phyloP scores from a whole-genome alignment of 1,140 invertebrate species.

The Chionoecetes opilio region DNA sequence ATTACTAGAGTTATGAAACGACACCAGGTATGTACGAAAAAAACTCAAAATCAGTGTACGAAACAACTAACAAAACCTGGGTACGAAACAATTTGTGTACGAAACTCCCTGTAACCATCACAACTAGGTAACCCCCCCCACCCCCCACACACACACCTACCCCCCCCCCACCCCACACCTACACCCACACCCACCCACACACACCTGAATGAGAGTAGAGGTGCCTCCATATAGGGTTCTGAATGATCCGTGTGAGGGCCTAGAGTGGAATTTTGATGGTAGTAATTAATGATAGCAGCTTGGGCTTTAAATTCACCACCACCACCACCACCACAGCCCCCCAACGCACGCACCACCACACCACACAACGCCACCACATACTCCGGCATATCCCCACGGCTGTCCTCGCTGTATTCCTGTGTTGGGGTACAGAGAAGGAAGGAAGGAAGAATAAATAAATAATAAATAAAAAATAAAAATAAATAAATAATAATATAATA shows the following conservation, averaged over 20 bases:
- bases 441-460: too few relatives aligned
- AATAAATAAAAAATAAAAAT: too few relatives aligned
- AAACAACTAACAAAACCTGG: too few relatives aligned
- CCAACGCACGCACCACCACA: slow-evolving; percentile 87
- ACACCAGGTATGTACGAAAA: too few relatives aligned
- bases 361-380: slow-evolving; percentile 88
- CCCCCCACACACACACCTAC: background rate
- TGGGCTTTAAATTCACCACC: slow-evolving; percentile 89
- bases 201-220: slow-evolving; percentile 93
- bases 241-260: slow-evolving; percentile 97
- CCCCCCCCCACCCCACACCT: background rate
- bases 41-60: too few relatives aligned
- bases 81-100: too few relatives aligned
- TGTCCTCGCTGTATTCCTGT: slow-evolving; percentile 83
- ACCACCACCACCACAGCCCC: slow-evolving; percentile 88
- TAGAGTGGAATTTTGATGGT: slow-evolving; percentile 94
- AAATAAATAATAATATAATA: too few relatives aligned
- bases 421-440: too few relatives aligned
- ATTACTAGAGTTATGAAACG: too few relatives aligned
- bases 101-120: too few relatives aligned
- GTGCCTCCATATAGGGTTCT: slow-evolving; percentile 92
- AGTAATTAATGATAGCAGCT: slow-evolving; percentile 97
- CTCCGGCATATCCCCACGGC: slow-evolving; percentile 86
- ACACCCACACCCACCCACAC: background rate
- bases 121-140: too few relatives aligned